Conservation (phyloP, 2,888 invertebrate genomes). For the Seladonia tumulorum region DNA sequence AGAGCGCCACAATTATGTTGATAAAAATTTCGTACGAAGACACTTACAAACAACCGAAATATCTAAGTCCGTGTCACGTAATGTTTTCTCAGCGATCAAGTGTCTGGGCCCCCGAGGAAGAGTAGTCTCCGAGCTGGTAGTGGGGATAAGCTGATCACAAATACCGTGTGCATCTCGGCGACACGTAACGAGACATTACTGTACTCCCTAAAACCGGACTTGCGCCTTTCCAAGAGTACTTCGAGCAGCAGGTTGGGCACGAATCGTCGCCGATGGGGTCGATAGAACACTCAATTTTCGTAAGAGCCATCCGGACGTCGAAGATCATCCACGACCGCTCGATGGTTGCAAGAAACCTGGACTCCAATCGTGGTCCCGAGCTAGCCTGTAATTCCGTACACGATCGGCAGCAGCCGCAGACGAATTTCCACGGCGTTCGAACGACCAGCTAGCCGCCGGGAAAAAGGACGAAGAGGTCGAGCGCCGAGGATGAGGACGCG, state of each 20-base stretch:
- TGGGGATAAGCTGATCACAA: background rate
- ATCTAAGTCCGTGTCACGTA: background rate
- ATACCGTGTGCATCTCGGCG: background rate
- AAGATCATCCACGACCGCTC: background rate
- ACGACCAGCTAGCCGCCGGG: background rate
- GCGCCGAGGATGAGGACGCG: background rate
- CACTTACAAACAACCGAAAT: no score
- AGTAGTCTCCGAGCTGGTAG: no score
- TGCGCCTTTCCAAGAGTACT: no score
- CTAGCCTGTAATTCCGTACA: conserved; percentile 15
- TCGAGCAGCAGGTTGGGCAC: no score
- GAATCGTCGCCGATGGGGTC: background rate
- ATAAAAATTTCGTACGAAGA: no score
- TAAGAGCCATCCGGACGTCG: background rate
- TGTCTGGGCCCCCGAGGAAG: background rate
- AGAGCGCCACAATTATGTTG: no score
- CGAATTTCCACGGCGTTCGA: conserved; percentile 19
- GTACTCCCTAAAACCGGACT: background rate
- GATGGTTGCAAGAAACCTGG: no score
- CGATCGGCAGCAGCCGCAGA: conserved; percentile 6
- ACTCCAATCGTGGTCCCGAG: background rate
- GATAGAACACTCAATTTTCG: background rate
- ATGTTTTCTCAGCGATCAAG: no score
- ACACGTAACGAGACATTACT: background rate
- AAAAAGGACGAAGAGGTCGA: background rate